A percentile compares a stretch with the other conserved stretches of the same genome.
Conservation (phyloP, 2,888 invertebrate species). For the Spilarctia lutea region DNA sequence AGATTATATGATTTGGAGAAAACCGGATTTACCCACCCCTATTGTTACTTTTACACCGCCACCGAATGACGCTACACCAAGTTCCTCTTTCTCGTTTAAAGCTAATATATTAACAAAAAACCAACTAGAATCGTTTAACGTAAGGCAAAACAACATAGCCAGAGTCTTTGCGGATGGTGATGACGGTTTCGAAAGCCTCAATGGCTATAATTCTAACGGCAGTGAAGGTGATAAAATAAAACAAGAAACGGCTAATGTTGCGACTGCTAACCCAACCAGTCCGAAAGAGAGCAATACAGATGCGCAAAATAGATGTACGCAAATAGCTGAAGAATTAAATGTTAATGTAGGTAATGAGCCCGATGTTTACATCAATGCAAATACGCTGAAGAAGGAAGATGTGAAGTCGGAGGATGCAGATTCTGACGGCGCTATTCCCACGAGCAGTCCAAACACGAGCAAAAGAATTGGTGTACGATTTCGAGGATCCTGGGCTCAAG, state of each 20-base stretch:
- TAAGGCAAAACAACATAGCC: conserved; percentile 66
- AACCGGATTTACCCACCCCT: conserved; percentile 73
- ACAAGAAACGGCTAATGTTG: conserved; percentile 43
- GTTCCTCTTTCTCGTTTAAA: conserved; percentile 70
- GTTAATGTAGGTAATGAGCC: conserved; percentile 20
- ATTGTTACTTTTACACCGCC: conserved; percentile 82
- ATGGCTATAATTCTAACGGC: conserved; percentile 92
- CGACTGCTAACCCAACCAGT: conserved; percentile 57
- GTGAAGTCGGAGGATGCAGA: conserved; percentile 73
- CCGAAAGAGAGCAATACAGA: conserved; percentile 22
- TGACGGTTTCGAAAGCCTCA: conserved; percentile 95
- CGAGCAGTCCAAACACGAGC: conserved; percentile 66
- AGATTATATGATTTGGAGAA: conserved; percentile 83
- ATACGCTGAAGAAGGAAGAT: conserved; percentile 73
- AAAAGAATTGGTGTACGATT: conserved; percentile 78
- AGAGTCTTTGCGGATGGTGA: conserved; percentile 87
- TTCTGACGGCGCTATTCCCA: conserved; percentile 71
- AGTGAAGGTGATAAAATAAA: conserved; percentile 80
- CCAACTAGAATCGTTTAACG: conserved; percentile 79
- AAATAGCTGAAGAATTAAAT: conserved; percentile 32
- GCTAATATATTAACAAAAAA: conserved; percentile 78
- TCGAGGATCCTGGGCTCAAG: conserved; percentile 75
- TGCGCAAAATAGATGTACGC: conserved; percentile 54
- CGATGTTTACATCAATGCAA: conserved; percentile 33
- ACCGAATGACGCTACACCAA: conserved; percentile 69